phyloP scores from a whole-genome alignment of 2,888 invertebrate species.

The Caenorhabditis zanzibari region DNA sequence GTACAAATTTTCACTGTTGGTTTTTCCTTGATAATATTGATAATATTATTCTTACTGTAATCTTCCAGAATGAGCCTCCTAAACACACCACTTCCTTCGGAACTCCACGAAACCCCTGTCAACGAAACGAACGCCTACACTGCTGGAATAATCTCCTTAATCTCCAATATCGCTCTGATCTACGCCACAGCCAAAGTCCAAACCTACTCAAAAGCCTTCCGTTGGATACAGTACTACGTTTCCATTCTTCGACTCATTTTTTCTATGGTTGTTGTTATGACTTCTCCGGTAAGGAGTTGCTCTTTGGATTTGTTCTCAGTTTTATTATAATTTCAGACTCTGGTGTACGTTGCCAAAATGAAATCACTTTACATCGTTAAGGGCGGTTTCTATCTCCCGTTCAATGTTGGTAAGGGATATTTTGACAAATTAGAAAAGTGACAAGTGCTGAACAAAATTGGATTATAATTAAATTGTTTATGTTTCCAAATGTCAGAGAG shows the following conservation, averaged over 20 bases:
- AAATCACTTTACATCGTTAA: slow-evolving; percentile 62
- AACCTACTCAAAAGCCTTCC: slow-evolving; percentile 44
- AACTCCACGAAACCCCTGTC: slow-evolving; percentile 4
- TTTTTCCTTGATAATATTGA: too few relatives aligned
- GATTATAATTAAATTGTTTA: not conserved
- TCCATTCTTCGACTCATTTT: slow-evolving; percentile 36
- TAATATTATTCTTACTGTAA: not conserved
- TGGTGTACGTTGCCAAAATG: slow-evolving; percentile 51
- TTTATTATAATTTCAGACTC: slow-evolving; percentile 39
- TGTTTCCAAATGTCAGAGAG: not conserved
- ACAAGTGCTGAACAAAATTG: slow-evolving; percentile 8
- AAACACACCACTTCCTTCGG: not conserved
- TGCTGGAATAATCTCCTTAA: slow-evolving; percentile 41
- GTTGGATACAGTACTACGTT: slow-evolving; percentile 42
- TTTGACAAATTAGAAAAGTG: slow-evolving; percentile 1
- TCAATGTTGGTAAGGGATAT: slow-evolving; percentile 30
- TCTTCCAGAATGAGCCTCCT: slow-evolving; percentile 6
- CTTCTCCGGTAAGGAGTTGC: slow-evolving; percentile 49
- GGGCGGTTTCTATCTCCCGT: slow-evolving; percentile 56
- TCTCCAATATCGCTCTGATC: slow-evolving; percentile 42
- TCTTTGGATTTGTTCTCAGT: not conserved
- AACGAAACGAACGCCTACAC: slow-evolving; percentile 49
- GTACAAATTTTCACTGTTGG: too few relatives aligned
- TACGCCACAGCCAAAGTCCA: slow-evolving; percentile 42
- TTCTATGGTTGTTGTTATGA: slow-evolving; percentile 34